Base-by-base conservation (phyloP, 2,888 invertebrate genomes). In the Eurois occulta region DNA sequence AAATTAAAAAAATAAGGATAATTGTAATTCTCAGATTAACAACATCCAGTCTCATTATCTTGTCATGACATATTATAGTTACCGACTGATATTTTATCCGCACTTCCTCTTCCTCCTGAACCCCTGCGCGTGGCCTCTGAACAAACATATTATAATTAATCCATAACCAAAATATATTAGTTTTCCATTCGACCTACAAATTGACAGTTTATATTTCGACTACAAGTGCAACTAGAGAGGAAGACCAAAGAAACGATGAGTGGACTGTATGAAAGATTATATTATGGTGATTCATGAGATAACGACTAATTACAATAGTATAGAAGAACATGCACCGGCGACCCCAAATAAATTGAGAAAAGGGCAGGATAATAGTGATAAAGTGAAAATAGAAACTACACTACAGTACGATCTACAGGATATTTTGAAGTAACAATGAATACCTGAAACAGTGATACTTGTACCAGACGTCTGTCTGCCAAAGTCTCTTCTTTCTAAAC, bases 401-500 rank as follows among this genome's bases (percentile, higher is more conserved):
- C 32, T 35, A 62, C 60, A 21, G 32, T 62, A 32, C 21, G 32
- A 35, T 21, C 38, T 41, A 41, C 38, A 41, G 16, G 16, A 65
- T 65, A 65, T 65, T 65, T 41, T n/a, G 38, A 64, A 65, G 41
- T 65, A 16, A 41, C n/a, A 65, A 6, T 38, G n/a, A 41, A 41
- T 65, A 65, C 65, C 65, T 41, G 41, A 24, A 6, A 24, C 24
- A 64, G 38, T 65, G 38, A n/a, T 18, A 41, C 41, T 65, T 65
- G 65, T 41, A 16, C n/a, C 41, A n/a, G 65, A 65, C n/a, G 41
- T 16, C n/a, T 65, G 41, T 65, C 65, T 41, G 16, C 65, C 41
- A 65, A 41, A 3, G 65, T 41, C 41, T n/a, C n/a, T 41, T 65
- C 7, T 38, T 38, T 7, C 35, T 35, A 32, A 13, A 32, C 62